Evolutionary conservation across 2,113 vertebrate genomes (phyloP).

Genomic region (Rousettus leschenaultii): DNA sequence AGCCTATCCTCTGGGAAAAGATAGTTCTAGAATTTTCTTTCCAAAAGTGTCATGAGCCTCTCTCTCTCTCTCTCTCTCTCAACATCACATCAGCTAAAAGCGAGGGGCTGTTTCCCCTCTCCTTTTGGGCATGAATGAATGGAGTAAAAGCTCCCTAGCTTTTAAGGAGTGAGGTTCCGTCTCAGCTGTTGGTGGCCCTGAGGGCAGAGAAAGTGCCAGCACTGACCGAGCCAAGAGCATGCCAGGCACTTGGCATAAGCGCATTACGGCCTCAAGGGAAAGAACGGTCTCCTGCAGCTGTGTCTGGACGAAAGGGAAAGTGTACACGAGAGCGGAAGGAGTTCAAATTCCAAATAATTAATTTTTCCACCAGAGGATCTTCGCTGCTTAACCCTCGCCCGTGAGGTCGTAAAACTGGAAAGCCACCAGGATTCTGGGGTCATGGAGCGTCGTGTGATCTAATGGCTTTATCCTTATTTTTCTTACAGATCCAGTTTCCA

Average conservation of each 20-base stretch:
- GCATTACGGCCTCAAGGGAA: rapidly evolving
- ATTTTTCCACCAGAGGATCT: neutral
- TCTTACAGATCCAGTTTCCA: conserved; percentile 70
- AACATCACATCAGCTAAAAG: neutral
- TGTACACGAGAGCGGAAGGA: neutral
- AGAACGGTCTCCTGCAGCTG: neutral
- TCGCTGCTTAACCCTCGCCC: neutral
- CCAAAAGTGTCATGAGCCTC: neutral
- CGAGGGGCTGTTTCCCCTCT: neutral
- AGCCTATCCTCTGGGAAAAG: neutral
- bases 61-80: neutral
- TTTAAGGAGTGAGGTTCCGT: neutral
- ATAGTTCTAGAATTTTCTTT: neutral
- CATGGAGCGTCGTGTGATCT: neutral
- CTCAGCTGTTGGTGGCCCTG: neutral
- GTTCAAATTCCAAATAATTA: neutral
- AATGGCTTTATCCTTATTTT: neutral
- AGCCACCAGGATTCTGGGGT: neutral
- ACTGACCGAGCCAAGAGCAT: rapidly evolving
- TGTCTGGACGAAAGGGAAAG: neutral
- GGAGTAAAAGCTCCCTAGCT: neutral
- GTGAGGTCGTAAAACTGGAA: neutral
- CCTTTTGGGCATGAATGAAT: neutral
- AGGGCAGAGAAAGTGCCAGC: neutral
- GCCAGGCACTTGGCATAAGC: neutral